Evolutionary conservation across 2,113 vertebrate species (phyloP), one percentile per base, ranked within the genome.

Genomic region (Macaca mulatta): DNA sequence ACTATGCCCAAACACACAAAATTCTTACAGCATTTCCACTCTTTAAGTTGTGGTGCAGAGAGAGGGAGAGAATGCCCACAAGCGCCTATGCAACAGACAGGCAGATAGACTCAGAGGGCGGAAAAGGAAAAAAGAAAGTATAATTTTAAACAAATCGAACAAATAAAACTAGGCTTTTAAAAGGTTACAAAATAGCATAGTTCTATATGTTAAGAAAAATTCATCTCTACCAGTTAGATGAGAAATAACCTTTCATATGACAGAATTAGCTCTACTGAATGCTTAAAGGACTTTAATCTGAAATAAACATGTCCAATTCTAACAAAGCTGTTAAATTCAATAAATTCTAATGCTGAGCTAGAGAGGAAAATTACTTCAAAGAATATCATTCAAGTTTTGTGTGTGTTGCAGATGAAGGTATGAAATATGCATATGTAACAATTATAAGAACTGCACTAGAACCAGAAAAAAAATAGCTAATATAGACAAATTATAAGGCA

Each of bases 331-430:
- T 89, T 95, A 90, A 92, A 95, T 59, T 70, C 17, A 94, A 67
- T 96, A 94, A 79, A 92, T 95, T 82, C 38, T 93, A 93, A 96
- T 87, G 45, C 38, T 84, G 70, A 40, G 12, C 9, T 89, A 80
- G 23, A 95, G 16, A 95, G 61, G n/a, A 95, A 90, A 94, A 92
- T 89, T 84, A 96, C 67, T 77, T 94, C 48, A 92, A 97, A 85
- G 43, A 93, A 88, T 52, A 45, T 87, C 48, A 92, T 81, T 92
- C 5, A 25, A 22, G 61, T 78, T 89, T 79, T 92, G 59, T 75
- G 16, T 64, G n/a, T 55, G 7, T 22, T 89, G 45, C 32, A 12
- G 22, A 23, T 57, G 3, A 55, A 93, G 32, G 55, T 18, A 88
- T 40, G 67, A 96, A 96, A 96, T 94, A 89, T 1, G 35, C 74